Base-by-base conservation (phyloP, 2,797 vertebrate species). In the Ctenosaura bakeri region DNA sequence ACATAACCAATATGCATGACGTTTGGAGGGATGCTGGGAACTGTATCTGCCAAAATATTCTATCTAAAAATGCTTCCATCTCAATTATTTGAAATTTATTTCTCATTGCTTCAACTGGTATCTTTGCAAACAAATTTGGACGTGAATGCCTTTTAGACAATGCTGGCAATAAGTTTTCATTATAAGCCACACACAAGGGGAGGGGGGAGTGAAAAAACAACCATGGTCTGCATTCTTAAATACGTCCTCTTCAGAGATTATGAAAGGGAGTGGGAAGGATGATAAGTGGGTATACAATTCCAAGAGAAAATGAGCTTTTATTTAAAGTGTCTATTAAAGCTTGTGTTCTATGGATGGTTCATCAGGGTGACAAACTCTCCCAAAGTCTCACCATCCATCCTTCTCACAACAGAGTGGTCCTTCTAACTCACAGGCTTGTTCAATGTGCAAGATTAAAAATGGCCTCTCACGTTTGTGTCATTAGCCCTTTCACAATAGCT, bases 401-500 rank as follows among this genome's bases (percentile, higher is more conserved):
- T 66, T 62, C 46, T 29, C 38, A 83, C 82, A 83, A 87, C 87
- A 82, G 79, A 93, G 38, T 6, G 81, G 89, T 91, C 87, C 89
- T 95, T 92, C 89, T 77, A 91, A 91, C 59, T 87, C 38, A 54
- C 71, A 82, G 82, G 77, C 88, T 59, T n/a, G 22, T 54, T 54
- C 76, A 93, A 89, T 35, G n/a, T 50, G 24, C 77, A 16, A 26
- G 83, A 46, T n/a, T 10, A 56, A 94, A 92, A 54, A 76, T 7
- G 66, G 54, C 71, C 93, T 95, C 71, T 90, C 93, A 95, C 91
- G 88, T 90, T 86, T 85, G 90, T 91, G 77, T 95, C 91, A 94
- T 92, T 94, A 92, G 89, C 90, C 71, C 54, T 76, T 90, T 93
- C 85, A 90, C 91, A 94, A 89, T 32, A 85, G 85, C 90, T 91